A percentile compares a stretch with the other conserved stretches of the same genome.
These are phyloP conservation scores for Diploscapter pachys DNA, from an alignment of 1,140 invertebrate genomes.

Conservation along the genomic window DNA sequence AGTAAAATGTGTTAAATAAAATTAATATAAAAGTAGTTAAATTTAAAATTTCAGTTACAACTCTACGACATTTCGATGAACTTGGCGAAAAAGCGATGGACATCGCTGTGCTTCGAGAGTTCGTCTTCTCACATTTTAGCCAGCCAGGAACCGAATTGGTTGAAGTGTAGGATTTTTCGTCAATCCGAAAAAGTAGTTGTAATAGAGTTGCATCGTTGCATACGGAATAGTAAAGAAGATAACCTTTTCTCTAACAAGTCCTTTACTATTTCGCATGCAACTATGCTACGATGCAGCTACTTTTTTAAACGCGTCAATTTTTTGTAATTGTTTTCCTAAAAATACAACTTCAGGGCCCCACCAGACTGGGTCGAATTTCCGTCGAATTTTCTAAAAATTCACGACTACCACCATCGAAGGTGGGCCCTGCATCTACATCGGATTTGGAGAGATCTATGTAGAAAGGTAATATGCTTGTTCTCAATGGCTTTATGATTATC, in stretches of 20 bases:
- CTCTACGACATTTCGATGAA: slow-evolving; percentile 62
- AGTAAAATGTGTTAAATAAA: background rate
- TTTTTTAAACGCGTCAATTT: no score
- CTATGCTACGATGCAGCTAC: background rate
- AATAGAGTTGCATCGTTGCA: no score
- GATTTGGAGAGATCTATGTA: slow-evolving; percentile 78
- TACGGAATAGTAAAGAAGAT: no score
- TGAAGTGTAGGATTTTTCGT: slow-evolving; percentile 7
- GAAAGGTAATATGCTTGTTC: slow-evolving; percentile 57
- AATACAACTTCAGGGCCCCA: slow-evolving; percentile 32
- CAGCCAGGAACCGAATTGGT: slow-evolving; percentile 57
- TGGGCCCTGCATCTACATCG: slow-evolving; percentile 63
- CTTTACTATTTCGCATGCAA: background rate
- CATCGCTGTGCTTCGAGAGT: slow-evolving; percentile 67
- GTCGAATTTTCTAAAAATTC: slow-evolving; percentile 63
- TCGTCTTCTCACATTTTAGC: slow-evolving; percentile 67
- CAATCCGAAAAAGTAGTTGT: no score
- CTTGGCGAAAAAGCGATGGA: slow-evolving; percentile 62
- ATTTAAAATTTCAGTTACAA: slow-evolving; percentile 43
- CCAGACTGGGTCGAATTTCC: slow-evolving; percentile 52
- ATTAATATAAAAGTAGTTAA: background rate
- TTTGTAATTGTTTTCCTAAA: no score
- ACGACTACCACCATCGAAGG: slow-evolving; percentile 67
- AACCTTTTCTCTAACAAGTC: background rate
- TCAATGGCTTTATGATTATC: no score